Base-by-base conservation (phyloP, 1,140 invertebrate species). In the Heterodera carotae region DNA sequence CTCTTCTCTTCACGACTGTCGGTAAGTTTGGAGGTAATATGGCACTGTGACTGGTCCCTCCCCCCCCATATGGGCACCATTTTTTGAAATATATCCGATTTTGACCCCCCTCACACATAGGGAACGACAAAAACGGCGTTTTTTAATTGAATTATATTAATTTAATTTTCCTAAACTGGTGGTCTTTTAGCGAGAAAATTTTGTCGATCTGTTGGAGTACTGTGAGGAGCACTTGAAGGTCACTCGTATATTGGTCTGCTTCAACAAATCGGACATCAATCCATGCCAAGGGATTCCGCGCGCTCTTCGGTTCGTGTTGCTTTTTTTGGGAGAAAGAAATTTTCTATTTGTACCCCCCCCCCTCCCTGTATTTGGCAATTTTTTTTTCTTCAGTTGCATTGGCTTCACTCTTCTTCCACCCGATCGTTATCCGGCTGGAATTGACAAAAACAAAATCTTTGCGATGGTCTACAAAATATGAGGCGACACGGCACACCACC, bases 401-500 rank as follows among this genome's bases (percentile, higher is more conserved):
- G 81, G 81, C 64, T 82, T 82, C 73, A 84, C 69, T 53, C 39
- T 74, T 48, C 68, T 82, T 8, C 81, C 62, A 43, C 81, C 81
- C 79, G 72, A 82, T 25, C 59, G 48, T 59, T 82, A 66, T 56
- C 81, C 81, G n/a, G 39, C 59, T 69, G 56, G 74, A 18, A 80
- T 82, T 67, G 78, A 84, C 79, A 81, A 81, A 33, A 70, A 75
- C 27, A 36, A n/a, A 27, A 69, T 82, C 36, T 82, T 82, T 56
- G 67, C 77, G 53, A 82, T 82, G 81, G 81, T 82, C 31, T 82
- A 82, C 60, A 67, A 78, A 12, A 74, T 82, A 15, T 82, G 74
- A 82, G 64, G n/a, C n/a, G n/a, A n/a, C n/a, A n/a, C n/a, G n/a
- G n/a, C n/a, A n/a, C n/a, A n/a, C n/a, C n/a, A n/a, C n/a, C n/a